These are phyloP conservation scores for Trochalopteron elliotii DNA, from an alignment of 2,113 vertebrate genomes.

Conservation along the genomic window DNA sequence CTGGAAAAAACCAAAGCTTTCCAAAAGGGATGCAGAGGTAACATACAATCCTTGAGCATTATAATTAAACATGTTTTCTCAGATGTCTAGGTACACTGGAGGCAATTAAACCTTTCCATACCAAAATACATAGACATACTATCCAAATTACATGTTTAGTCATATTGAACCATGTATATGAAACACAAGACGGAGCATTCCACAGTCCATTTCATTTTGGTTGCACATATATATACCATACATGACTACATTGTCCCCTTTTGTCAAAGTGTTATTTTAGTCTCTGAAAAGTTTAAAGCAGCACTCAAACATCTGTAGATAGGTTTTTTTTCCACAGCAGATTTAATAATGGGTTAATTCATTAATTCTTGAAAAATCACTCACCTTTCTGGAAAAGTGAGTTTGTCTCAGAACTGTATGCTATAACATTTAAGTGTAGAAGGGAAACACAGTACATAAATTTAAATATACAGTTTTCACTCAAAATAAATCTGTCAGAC, in stretches of 20 bases:
- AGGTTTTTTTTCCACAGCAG: not conserved
- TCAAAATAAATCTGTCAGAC: conserved; percentile 13
- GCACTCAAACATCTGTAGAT: not conserved
- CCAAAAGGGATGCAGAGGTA: not conserved
- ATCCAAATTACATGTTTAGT: not conserved
- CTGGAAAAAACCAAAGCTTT: not conserved
- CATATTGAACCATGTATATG: not conserved
- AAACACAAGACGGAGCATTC: not conserved
- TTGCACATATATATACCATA: not conserved
- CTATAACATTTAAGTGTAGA: not conserved
- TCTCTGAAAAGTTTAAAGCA: not conserved
- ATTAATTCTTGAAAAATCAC: not conserved
- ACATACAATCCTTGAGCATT: not conserved
- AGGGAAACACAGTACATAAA: not conserved
- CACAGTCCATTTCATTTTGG: not conserved
- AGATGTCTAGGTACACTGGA: not conserved
- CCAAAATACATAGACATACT: not conserved
- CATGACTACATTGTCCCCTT: not conserved
- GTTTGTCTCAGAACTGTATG: not conserved
- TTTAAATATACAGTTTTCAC: not conserved
- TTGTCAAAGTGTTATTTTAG: not conserved
- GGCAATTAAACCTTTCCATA: not conserved
- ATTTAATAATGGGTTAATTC: not conserved
- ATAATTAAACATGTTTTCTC: not conserved
- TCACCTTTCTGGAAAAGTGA: not conserved